phyloP scores from a whole-genome alignment of 1,140 invertebrate genomes.

The Aphidius ervi region DNA sequence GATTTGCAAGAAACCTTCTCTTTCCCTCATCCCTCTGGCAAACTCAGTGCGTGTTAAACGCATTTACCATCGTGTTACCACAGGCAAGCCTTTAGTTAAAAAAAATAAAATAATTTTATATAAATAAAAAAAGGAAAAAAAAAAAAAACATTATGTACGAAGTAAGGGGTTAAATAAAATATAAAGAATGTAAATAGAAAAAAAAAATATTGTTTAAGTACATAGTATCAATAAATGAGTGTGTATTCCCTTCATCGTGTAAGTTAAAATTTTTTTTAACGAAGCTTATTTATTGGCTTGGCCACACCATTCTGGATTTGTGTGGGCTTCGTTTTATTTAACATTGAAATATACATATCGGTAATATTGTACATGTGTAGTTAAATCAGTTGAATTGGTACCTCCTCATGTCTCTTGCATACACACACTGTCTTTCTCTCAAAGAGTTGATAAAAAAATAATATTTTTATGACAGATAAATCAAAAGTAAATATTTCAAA shows the following conservation, averaged over 20 bases:
- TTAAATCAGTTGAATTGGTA: no score
- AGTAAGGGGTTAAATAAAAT: slow-evolving; percentile 12
- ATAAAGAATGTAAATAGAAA: slow-evolving; percentile 3
- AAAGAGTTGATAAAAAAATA: no score
- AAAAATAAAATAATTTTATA: neutral
- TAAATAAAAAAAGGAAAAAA: slow-evolving; percentile 10
- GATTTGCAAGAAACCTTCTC: slow-evolving; percentile 33
- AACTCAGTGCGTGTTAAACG: slow-evolving; percentile 6
- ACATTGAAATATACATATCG: neutral
- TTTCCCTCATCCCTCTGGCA: neutral
- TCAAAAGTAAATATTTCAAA: no score
- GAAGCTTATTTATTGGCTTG: slow-evolving; percentile 31
- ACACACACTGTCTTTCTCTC: no score
- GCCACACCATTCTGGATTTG: slow-evolving; percentile 20
- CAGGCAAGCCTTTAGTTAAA: neutral
- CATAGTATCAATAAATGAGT: slow-evolving; percentile 7
- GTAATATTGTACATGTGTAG: no score
- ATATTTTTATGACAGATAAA: no score
- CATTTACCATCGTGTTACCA: slow-evolving; percentile 7
- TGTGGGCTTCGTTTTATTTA: slow-evolving; percentile 9
- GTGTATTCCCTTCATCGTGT: slow-evolving; percentile 22
- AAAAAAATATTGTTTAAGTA: slow-evolving; percentile 1
- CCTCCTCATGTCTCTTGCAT: no score
- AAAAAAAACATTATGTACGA: slow-evolving; percentile 13
- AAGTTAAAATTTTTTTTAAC: slow-evolving; percentile 29